These are phyloP conservation scores for Cyrtorhinus lividipennis DNA, from an alignment of 1,140 invertebrate genomes.

Conservation along the genomic window DNA sequence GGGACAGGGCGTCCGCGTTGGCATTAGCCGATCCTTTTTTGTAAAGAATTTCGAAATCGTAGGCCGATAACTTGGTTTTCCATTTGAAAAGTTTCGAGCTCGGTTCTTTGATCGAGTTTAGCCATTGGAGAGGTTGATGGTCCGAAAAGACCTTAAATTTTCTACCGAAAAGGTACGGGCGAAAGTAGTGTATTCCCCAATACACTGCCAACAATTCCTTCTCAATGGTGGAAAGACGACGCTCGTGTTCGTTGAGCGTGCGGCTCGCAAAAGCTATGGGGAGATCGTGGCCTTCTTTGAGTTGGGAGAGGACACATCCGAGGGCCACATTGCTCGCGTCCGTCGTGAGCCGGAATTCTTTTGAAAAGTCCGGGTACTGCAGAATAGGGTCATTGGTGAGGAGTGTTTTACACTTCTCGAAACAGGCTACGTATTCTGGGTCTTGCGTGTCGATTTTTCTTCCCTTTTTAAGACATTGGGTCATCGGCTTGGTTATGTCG, in stretches of 20 bases:
- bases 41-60: slow-evolving; percentile 11
- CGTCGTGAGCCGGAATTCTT: slow-evolving; percentile 26
- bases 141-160: slow-evolving; percentile 8
- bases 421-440: slow-evolving; percentile 23
- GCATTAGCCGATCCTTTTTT: slow-evolving; percentile 9
- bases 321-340: slow-evolving; percentile 18
- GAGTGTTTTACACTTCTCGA: slow-evolving; percentile 30
- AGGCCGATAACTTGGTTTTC: slow-evolving; percentile 3
- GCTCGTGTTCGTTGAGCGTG: slow-evolving; percentile 25
- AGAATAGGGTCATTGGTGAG: slow-evolving; percentile 29
- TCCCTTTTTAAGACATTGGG: slow-evolving; percentile 26
- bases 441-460: neutral
- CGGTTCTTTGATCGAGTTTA: neutral
- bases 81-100: neutral
- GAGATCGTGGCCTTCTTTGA: slow-evolving; percentile 22
- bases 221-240: slow-evolving; percentile 27
- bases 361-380: slow-evolving; percentile 24
- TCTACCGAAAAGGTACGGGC: slow-evolving; percentile 7
- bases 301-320: slow-evolving; percentile 26
- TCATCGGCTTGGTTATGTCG: slow-evolving; percentile 26
- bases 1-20: slow-evolving; percentile 5
- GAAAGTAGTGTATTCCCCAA: slow-evolving; percentile 30
- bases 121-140: neutral
- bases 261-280: slow-evolving; percentile 28
- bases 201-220: slow-evolving; percentile 32